These are phyloP conservation scores for Takifugu ocellatus DNA, from an alignment of 2,797 vertebrate species.

Conservation along the genomic window DNA sequence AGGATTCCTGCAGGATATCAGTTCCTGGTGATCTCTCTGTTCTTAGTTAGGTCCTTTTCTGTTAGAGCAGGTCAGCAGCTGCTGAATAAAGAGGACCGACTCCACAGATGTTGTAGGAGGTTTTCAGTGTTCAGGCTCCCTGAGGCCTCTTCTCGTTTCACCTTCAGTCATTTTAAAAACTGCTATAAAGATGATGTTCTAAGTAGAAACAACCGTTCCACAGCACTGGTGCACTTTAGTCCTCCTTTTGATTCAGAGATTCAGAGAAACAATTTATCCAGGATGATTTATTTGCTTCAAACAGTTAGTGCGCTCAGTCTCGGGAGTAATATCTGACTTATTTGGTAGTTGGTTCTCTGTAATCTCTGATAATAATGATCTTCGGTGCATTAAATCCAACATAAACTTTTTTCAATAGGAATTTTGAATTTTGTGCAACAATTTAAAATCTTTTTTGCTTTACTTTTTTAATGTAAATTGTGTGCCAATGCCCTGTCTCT, in stretches of 20 bases:
- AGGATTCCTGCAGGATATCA: slow-evolving; percentile 17
- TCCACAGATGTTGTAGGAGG: slow-evolving; percentile 23
- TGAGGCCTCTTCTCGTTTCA: not conserved
- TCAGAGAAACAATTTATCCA: no score
- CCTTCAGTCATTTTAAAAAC: no score
- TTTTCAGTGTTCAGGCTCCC: slow-evolving; percentile 8
- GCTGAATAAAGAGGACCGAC: slow-evolving; percentile 1
- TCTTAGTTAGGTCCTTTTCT: not conserved
- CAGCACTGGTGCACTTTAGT: no score
- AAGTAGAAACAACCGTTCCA: no score
- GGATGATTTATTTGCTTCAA: no score
- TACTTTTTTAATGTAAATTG: slow-evolving; percentile 79
- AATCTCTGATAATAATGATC: slow-evolving; percentile 30
- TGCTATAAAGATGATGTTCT: no score
- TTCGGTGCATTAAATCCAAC: slow-evolving; percentile 69
- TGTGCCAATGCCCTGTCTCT: slow-evolving; percentile 86
- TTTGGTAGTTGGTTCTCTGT: not conserved
- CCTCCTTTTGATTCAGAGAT: no score
- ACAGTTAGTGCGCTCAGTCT: no score
- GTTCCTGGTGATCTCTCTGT: slow-evolving; percentile 31
- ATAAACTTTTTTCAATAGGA: slow-evolving; percentile 64
- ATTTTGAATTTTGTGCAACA: slow-evolving; percentile 71
- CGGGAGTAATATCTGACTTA: no score
- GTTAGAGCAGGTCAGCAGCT: slow-evolving; percentile 32
- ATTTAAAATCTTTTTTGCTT: slow-evolving; percentile 63